These are phyloP conservation scores for Arion vulgaris DNA, from an alignment of 1,140 invertebrate genomes.

Conservation along the genomic window DNA sequence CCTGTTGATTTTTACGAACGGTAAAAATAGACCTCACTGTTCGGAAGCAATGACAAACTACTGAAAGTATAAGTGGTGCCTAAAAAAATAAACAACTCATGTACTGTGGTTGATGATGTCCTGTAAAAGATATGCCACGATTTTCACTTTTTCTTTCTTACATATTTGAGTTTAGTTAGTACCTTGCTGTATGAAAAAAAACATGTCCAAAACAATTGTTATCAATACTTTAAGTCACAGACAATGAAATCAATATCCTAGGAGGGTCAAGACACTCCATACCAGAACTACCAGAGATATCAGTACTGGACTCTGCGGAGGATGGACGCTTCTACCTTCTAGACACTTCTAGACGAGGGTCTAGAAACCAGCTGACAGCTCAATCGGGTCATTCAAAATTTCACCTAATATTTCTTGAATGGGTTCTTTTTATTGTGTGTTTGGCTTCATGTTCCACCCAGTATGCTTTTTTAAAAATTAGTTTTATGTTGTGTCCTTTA, in stretches of 20 bases:
- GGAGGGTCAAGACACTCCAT: conserved; percentile 45
- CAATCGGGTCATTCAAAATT: background rate
- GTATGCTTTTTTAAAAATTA: background rate
- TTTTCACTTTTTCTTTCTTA: too few relatives aligned
- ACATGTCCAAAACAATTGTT: too few relatives aligned
- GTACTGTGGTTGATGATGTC: too few relatives aligned
- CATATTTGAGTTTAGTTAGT: too few relatives aligned
- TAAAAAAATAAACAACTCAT: too few relatives aligned
- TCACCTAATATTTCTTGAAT: background rate
- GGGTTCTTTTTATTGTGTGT: background rate
- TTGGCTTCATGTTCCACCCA: background rate
- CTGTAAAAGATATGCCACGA: too few relatives aligned
- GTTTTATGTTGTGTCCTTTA: background rate
- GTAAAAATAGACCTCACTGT: too few relatives aligned
- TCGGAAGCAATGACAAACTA: too few relatives aligned
- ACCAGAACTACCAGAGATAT: conserved; percentile 49
- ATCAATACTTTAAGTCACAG: background rate
- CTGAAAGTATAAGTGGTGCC: too few relatives aligned
- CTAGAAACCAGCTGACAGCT: conserved; percentile 45
- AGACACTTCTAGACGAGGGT: conserved; percentile 35
- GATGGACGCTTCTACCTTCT: conserved; percentile 58
- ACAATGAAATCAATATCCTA: conserved; percentile 4
- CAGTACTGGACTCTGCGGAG: conserved; percentile 49
- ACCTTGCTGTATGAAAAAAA: too few relatives aligned
- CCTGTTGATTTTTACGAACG: too few relatives aligned